These are phyloP conservation scores for Amphimallon solstitiale DNA, from an alignment of 2,888 invertebrate species.

Conservation along the genomic window DNA sequence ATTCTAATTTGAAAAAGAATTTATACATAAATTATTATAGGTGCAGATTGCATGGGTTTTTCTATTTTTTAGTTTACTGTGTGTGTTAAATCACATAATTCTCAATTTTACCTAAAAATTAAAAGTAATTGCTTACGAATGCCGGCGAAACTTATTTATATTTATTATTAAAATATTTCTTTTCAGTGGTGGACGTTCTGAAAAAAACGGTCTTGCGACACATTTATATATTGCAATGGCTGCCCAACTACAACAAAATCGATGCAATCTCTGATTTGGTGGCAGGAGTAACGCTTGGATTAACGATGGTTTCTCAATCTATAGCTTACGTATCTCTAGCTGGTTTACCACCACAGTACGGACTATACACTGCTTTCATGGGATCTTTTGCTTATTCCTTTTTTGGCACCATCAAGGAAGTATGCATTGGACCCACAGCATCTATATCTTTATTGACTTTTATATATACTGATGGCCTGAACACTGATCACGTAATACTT, in stretches of 20 bases:
- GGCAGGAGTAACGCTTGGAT: slow-evolving; percentile 88
- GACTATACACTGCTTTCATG: slow-evolving; percentile 91
- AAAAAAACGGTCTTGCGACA: slow-evolving; percentile 46
- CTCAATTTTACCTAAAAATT: too few species aligned
- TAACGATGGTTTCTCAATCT: slow-evolving; percentile 93
- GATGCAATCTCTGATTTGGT: slow-evolving; percentile 82
- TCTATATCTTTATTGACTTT: slow-evolving; percentile 88
- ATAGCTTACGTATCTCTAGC: slow-evolving; percentile 91
- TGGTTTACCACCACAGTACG: slow-evolving; percentile 87
- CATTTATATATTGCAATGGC: slow-evolving; percentile 69
- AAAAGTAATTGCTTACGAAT: too few species aligned
- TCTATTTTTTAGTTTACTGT: too few species aligned
- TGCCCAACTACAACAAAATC: slow-evolving; percentile 74
- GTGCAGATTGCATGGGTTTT: too few species aligned
- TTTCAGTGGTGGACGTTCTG: slow-evolving; percentile 17
- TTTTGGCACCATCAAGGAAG: slow-evolving; percentile 88
- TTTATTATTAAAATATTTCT: too few species aligned
- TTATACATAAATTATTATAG: too few species aligned
- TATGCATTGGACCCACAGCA: slow-evolving; percentile 92
- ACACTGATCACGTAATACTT: slow-evolving; percentile 78
- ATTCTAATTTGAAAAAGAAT: too few species aligned
- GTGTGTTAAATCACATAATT: too few species aligned
- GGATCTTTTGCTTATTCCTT: slow-evolving; percentile 87
- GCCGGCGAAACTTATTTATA: too few species aligned
- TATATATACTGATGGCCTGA: slow-evolving; percentile 76